phyloP scores from a whole-genome alignment of 2,888 invertebrate species.

The Prostheceraeus crozeri region DNA sequence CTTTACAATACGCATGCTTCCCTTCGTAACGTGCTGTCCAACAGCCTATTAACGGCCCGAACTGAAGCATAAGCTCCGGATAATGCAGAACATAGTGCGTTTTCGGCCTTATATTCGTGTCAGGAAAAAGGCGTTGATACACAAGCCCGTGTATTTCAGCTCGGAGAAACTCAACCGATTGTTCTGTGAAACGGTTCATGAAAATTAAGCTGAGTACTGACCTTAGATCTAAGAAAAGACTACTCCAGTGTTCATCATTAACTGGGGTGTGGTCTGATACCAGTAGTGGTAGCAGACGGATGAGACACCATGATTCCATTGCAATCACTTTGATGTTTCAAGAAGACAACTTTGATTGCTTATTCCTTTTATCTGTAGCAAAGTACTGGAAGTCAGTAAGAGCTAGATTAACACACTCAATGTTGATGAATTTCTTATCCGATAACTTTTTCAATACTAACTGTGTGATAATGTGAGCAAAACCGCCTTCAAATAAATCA shows the following conservation, averaged over 20 bases:
- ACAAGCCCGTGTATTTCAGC: not conserved
- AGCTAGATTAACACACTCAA: not conserved
- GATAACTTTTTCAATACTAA: not conserved
- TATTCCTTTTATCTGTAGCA: slow-evolving; percentile 10
- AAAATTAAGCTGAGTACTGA: not conserved
- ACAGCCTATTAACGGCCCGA: not conserved
- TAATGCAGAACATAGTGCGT: slow-evolving; percentile 15
- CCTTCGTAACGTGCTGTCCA: slow-evolving; percentile 9
- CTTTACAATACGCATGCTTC: slow-evolving; percentile 13
- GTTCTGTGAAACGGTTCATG: not conserved
- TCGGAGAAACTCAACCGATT: not conserved
- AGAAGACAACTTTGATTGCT: not conserved
- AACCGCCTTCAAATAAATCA: slow-evolving; percentile 24
- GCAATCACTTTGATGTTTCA: not conserved
- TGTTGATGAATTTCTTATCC: not conserved
- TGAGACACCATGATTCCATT: slow-evolving; percentile 7
- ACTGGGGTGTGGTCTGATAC: not conserved
- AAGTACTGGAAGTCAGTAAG: not conserved
- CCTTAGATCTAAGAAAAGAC: not conserved
- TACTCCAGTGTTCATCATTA: not conserved
- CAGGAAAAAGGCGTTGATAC: not conserved
- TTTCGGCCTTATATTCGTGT: not conserved
- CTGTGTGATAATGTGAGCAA: not conserved
- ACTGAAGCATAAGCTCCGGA: not conserved
- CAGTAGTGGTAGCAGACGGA: not conserved